Evolutionary conservation across 2,797 vertebrate genomes (phyloP).

Genomic region (Cottoperca gobio): DNA sequence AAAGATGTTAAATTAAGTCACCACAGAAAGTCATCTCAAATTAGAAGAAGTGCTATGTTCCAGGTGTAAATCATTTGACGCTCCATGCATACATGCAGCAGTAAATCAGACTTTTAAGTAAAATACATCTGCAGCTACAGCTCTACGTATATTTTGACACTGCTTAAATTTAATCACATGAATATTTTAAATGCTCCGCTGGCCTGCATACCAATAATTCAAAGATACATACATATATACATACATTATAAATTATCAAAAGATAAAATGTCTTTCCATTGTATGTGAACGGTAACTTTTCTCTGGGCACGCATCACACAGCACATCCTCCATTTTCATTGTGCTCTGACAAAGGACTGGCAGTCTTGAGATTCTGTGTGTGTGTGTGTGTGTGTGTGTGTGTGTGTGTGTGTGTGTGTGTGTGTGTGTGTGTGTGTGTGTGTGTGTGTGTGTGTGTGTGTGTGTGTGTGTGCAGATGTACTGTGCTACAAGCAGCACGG

Average conservation of each 20-base stretch:
- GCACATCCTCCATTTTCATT: constrained; percentile 35
- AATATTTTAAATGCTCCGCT: constrained; percentile 39
- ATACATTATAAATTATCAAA: not conserved
- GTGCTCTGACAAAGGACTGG: constrained; percentile 61
- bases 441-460: constrained; percentile 29
- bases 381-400: constrained; percentile 29
- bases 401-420: constrained; percentile 25
- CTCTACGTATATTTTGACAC: not conserved
- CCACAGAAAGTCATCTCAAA: not conserved
- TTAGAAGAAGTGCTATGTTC: not conserved
- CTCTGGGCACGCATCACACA: constrained; percentile 16
- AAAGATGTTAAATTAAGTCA: constrained; percentile 13
- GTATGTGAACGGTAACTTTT: constrained; percentile 16
- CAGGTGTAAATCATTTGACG: constrained; percentile 7
- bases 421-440: constrained; percentile 35
- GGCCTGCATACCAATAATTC: constrained; percentile 14
- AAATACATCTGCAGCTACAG: constrained; percentile 13
- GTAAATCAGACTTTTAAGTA: constrained; percentile 20
- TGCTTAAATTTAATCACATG: constrained; percentile 21
- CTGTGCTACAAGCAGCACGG: constrained; percentile 53
- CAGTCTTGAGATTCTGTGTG: constrained; percentile 47
- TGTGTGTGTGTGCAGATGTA: constrained; percentile 58
- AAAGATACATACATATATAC: too few species aligned
- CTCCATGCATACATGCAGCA: not conserved
- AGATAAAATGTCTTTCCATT: constrained; percentile 5